A percentile compares a stretch with the other conserved stretches of the same genome.
Evolutionary conservation across 2,113 vertebrate species (phyloP).

Genomic region (Chionis minor): DNA sequence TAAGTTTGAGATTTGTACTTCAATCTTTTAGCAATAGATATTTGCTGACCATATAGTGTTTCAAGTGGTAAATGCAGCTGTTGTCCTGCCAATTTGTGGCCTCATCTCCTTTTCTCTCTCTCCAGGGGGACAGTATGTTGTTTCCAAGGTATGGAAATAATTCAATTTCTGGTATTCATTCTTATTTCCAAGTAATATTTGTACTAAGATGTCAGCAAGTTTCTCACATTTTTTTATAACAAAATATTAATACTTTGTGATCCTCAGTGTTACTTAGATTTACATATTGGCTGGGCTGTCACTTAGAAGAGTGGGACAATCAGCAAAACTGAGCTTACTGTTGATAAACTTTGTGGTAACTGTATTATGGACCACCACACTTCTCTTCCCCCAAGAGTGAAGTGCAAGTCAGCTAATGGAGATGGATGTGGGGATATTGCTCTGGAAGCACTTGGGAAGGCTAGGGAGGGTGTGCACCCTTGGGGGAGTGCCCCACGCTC

Average conservation of each 20-base stretch:
- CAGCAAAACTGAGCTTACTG: neutral
- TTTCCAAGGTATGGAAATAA: neutral
- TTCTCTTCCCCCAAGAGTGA: neutral
- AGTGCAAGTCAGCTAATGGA: neutral
- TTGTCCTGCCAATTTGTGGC: neutral
- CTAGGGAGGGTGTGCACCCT: neutral
- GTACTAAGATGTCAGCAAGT: neutral
- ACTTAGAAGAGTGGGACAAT: neutral
- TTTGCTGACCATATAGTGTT: neutral
- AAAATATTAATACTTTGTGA: neutral
- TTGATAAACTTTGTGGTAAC: neutral
- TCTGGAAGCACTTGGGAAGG: neutral
- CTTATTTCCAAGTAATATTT: neutral
- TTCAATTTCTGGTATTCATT: neutral
- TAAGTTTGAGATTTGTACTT: neutral
- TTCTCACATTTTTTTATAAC: neutral
- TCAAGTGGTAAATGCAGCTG: neutral
- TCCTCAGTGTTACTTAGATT: neutral
- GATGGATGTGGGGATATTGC: neutral
- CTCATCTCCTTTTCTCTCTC: neutral
- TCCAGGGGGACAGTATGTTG: neutral
- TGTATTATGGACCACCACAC: neutral
- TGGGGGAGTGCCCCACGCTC: fast-evolving
- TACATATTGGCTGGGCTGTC: neutral
- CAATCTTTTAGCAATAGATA: neutral